A percentile compares a stretch with the other conserved stretches of the same genome.
Conservation (phyloP, 2,888 invertebrate species). For the Nycteola revayana region DNA sequence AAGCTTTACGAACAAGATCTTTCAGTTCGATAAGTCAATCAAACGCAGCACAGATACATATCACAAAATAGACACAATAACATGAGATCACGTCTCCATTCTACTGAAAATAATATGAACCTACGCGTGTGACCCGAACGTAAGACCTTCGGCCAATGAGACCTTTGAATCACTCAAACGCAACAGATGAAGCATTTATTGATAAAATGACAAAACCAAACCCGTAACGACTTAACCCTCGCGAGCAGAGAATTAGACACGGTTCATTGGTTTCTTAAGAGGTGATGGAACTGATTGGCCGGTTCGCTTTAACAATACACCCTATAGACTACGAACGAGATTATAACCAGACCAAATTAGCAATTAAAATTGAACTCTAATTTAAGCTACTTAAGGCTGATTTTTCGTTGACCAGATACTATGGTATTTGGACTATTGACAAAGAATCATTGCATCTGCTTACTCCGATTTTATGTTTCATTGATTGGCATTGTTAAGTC, state of each 20-base stretch:
- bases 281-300: constrained; percentile 79
- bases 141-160: constrained; percentile 10
- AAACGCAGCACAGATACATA: constrained; percentile 6
- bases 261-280: constrained; percentile 77
- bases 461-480: constrained; percentile 74
- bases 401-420: constrained; percentile 23
- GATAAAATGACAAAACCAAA: constrained; percentile 73
- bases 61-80: constrained; percentile 18
- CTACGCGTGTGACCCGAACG: not conserved
- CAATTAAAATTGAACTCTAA: constrained; percentile 21
- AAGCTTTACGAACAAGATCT: too few relatives aligned
- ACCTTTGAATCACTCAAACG: constrained; percentile 29
- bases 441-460: constrained; percentile 65
- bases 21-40: too few relatives aligned
- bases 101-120: not conserved
- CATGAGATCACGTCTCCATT: constrained; percentile 16
- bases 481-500: constrained; percentile 76
- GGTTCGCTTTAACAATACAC: constrained; percentile 69
- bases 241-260: constrained; percentile 61
- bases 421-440: constrained; percentile 32
- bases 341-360: constrained; percentile 16
- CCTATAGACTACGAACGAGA: constrained; percentile 33
- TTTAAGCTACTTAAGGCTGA: constrained; percentile 12
- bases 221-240: constrained; percentile 74
- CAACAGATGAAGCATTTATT: constrained; percentile 47